These are phyloP conservation scores for Solen grandis DNA, from an alignment of 1,140 invertebrate genomes.

Conservation along the genomic window DNA sequence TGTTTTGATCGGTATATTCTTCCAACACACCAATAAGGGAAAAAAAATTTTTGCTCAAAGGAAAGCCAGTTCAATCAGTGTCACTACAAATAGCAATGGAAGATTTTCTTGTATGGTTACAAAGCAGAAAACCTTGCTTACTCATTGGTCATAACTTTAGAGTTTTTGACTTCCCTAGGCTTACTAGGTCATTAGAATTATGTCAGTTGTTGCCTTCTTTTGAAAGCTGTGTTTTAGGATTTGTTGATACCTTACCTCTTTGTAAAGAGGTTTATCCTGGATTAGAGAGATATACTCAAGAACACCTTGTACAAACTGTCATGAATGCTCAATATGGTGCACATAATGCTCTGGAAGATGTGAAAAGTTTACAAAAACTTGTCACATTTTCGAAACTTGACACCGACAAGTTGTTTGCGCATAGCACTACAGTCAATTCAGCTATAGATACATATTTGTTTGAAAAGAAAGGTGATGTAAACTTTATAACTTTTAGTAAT, in stretches of 20 bases:
- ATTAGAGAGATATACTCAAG: not conserved
- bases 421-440: too few relatives aligned
- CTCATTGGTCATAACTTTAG: constrained; percentile 28
- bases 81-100: not conserved
- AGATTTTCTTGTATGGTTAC: not conserved
- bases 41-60: not conserved
- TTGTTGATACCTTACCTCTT: not conserved
- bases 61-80: not conserved
- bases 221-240: not conserved
- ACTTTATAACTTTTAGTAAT: too few relatives aligned
- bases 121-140: not conserved
- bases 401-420: too few relatives aligned
- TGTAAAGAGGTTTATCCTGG: not conserved
- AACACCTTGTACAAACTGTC: not conserved
- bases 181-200: constrained; percentile 12
- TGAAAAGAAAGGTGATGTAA: too few relatives aligned
- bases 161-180: constrained; percentile 15
- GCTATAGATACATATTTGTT: too few relatives aligned
- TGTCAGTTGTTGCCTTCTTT: not conserved
- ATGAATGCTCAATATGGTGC: too few relatives aligned
- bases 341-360: too few relatives aligned
- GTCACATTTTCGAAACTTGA: too few relatives aligned
- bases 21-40: not conserved
- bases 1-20: constrained; percentile 1
- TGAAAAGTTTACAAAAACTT: too few relatives aligned